phyloP scores from a whole-genome alignment of 2,888 invertebrate species.

The Oscheius sp. region DNA sequence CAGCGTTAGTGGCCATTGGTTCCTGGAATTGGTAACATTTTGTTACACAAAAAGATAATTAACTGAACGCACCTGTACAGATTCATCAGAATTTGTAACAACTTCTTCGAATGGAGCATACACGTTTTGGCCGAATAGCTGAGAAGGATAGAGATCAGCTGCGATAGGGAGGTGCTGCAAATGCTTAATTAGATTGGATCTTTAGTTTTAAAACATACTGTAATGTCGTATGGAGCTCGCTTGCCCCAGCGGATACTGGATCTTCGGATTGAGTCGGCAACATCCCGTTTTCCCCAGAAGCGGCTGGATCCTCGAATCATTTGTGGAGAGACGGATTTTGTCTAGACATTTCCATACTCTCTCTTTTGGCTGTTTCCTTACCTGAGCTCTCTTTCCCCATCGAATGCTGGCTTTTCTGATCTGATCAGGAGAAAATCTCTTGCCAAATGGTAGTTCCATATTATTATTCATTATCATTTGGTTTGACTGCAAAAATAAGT shows the following conservation, averaged over 20 bases:
- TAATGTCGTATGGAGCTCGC: background rate
- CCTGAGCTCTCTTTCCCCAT: constrained; percentile 31
- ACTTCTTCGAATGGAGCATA: background rate
- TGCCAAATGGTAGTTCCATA: constrained; percentile 8
- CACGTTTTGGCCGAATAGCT: background rate
- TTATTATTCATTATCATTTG: too few species aligned
- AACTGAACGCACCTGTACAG: background rate
- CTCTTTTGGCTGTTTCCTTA: background rate
- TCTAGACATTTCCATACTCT: background rate
- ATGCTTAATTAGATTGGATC: background rate
- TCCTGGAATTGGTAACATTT: background rate
- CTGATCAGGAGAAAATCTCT: constrained; percentile 20
- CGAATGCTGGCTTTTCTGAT: constrained; percentile 22
- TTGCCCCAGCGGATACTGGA: constrained; percentile 34
- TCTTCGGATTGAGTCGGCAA: constrained; percentile 12
- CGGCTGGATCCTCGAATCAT: constrained; percentile 24
- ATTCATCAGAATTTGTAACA: too few species aligned
- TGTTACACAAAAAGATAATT: constrained; percentile 8
- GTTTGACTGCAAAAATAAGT: background rate
- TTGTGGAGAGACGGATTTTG: background rate
- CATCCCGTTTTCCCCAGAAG: constrained; percentile 34
- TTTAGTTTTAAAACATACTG: background rate
- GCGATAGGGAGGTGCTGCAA: constrained; percentile 7
- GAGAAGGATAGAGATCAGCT: constrained; percentile 10
- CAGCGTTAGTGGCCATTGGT: background rate